Base-by-base conservation (phyloP, 2,797 vertebrate species). In the Sandelia bainsii region DNA sequence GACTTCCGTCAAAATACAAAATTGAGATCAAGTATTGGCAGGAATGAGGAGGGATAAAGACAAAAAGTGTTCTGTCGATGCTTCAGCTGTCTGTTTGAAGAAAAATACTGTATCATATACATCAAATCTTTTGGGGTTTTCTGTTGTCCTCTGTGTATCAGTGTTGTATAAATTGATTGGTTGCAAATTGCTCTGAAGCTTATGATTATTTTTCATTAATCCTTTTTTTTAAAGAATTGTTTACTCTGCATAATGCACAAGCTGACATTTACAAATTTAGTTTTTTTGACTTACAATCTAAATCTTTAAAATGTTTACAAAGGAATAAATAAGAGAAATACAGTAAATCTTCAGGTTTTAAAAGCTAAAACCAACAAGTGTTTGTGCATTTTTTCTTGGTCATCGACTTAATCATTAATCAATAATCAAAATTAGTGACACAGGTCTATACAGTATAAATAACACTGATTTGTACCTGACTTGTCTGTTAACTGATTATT, bases 1-100 rank as follows among this genome's bases (percentile, higher is more conserved):
- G 73, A 85, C 80, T 87, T 77, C 70, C 83, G 73, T 84, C 70
- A 75, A 81, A 83, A 85, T 65, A 84, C 57, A 72, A 79, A 78
- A 81, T 68, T 65, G 62, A 79, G 69, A 72, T 73, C 68, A 76
- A 69, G 48, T 73, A 69, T 74, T 78, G 72, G 72, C 80, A 80
- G 70, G 46, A 78, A 49, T 14, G 5, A 48, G 29, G 11, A 8
- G 16, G 49, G 60, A 80, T 62, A 8, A 54, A 81, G 80, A 73
- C 59, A 72, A 64, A 65, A 67, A 44, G 4, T 16, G 16, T 40
- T 12, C 16, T 19, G 42, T 44, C 6, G 2, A 16, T 16, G 5
- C 6, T 44, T 44, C 16, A 16, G 42, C 32, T 34, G 27, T 29
- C 27, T 29, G 32, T 34, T 34, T 34, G 32, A 34, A 34, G 32